phyloP scores from a whole-genome alignment of 1,140 invertebrate species.

The Bombyx mori region ASM3026992v2 NC_085125.1:8891501-8892000 shows the following conservation, averaged over 20 bases:
- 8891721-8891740: conserved; percentile 75
- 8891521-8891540: conserved; percentile 46
- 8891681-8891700: conserved; percentile 27
- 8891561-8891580: conserved; percentile 40
- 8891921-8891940: conserved; percentile 35
- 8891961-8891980: conserved; percentile 25
- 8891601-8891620: conserved; percentile 35
- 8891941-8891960: conserved; percentile 34
- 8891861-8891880: conserved; percentile 75
- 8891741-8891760: conserved; percentile 80
- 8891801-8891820: conserved; percentile 54
- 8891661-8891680: conserved; percentile 24
- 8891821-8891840: conserved; percentile 51
- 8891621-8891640: conserved; percentile 26
- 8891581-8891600: conserved; percentile 44
- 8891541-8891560: conserved; percentile 24
- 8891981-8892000: conserved; percentile 30
- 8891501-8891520: conserved; percentile 35
- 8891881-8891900: conserved; percentile 73
- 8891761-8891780: conserved; percentile 10
- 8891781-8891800: conserved; percentile 61
- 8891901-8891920: conserved; percentile 64
- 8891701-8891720: conserved; percentile 73
- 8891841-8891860: conserved; percentile 74
- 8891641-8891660: conserved; percentile 29